These are phyloP conservation scores for Perdix hodgsoniae DNA, from an alignment of 2,797 vertebrate genomes.

Conservation along the genomic window DNA sequence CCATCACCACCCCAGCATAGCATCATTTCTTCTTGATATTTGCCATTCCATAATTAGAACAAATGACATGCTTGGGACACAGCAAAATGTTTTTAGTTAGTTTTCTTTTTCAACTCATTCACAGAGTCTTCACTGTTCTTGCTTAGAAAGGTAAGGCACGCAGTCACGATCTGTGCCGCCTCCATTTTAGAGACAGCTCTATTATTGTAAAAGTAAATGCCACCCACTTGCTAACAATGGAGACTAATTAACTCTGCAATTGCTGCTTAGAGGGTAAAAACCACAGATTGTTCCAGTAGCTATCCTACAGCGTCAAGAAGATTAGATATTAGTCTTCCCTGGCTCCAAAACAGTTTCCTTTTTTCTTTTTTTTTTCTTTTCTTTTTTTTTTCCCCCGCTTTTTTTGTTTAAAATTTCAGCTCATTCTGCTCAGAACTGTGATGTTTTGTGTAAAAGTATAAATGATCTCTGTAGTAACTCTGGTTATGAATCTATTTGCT, in stretches of 20 bases:
- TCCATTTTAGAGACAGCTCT: slow-evolving; percentile 11
- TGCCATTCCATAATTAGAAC: slow-evolving; percentile 53
- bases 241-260: slow-evolving; percentile 46
- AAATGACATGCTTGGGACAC: slow-evolving; percentile 6
- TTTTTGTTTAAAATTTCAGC: background rate
- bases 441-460: background rate
- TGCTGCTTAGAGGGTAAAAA: slow-evolving; percentile 24
- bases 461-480: background rate
- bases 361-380: background rate
- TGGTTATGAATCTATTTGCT: background rate
- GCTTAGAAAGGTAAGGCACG: slow-evolving; percentile 16
- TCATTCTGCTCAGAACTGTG: background rate
- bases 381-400: background rate
- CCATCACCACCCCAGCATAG: background rate
- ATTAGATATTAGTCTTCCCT: background rate
- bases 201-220: slow-evolving; percentile 54
- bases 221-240: slow-evolving; percentile 16
- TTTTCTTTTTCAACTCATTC: slow-evolving; percentile 35
- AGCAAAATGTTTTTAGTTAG: background rate
- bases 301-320: background rate
- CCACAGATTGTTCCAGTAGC: background rate
- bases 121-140: slow-evolving; percentile 11
- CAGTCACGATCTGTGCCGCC: background rate
- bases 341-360: rapidly evolving
- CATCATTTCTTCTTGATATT: slow-evolving; percentile 36